These are phyloP conservation scores for Euwallacea fornicatus DNA, from an alignment of 1,140 invertebrate genomes.

Conservation along the genomic window DNA sequence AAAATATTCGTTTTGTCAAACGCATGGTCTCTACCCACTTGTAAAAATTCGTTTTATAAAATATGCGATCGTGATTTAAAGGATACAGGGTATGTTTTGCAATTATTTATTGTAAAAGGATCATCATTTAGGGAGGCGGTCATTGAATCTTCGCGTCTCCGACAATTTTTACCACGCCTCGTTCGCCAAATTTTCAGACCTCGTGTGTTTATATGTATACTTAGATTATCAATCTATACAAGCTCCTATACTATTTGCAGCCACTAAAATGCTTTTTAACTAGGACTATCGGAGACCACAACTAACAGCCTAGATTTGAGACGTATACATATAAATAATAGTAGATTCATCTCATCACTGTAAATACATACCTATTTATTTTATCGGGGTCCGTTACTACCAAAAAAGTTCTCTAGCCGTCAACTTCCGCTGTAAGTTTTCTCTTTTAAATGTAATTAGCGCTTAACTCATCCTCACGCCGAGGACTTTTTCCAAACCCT, in stretches of 20 bases:
- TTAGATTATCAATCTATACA: slow-evolving; percentile 2
- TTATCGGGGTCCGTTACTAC: slow-evolving; percentile 31
- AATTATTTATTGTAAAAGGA: slow-evolving; percentile 69
- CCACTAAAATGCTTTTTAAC: too few relatives aligned
- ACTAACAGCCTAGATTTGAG: not conserved
- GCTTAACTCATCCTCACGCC: slow-evolving; percentile 14
- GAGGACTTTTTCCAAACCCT: slow-evolving; percentile 19
- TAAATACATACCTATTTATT: slow-evolving; percentile 26
- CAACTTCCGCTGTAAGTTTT: slow-evolving; percentile 10
- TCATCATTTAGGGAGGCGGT: slow-evolving; percentile 55
- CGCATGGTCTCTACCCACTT: slow-evolving; percentile 33
- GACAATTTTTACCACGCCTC: slow-evolving; percentile 15
- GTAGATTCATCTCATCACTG: slow-evolving; percentile 29
- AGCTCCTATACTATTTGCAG: too few relatives aligned
- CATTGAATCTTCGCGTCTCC: slow-evolving; percentile 40
- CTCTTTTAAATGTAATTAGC: slow-evolving; percentile 16
- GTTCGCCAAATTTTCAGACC: slow-evolving; percentile 29
- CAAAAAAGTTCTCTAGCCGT: slow-evolving; percentile 2
- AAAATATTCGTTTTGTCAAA: slow-evolving; percentile 21
- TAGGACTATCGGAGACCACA: too few relatives aligned
- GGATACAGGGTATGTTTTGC: slow-evolving; percentile 72
- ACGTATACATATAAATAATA: slow-evolving; percentile 21
- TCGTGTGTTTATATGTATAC: slow-evolving; percentile 32
- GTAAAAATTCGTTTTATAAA: slow-evolving; percentile 36
- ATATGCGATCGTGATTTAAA: slow-evolving; percentile 51